A percentile compares a stretch with the other conserved stretches of the same genome.
Evolutionary conservation across 2,113 vertebrate genomes (phyloP).

Genomic region (Myotis davidii): DNA sequence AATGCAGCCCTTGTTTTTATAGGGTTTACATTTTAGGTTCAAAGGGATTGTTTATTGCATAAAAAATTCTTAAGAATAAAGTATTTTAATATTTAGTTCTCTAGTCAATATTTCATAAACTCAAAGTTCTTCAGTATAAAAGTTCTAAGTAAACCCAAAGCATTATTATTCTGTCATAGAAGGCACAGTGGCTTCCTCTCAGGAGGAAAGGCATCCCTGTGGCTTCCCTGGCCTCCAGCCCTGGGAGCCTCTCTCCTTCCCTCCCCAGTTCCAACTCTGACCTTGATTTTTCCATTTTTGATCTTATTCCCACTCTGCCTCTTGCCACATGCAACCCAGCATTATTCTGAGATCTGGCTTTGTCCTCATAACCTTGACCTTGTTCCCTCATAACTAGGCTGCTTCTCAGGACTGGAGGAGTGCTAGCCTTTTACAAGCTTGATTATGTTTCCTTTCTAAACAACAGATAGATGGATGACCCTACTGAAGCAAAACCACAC

Average conservation of each 20-base stretch:
- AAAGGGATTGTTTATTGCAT: neutral
- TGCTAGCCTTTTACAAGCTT: neutral
- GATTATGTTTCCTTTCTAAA: slow-evolving; percentile 46
- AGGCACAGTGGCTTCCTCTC: neutral
- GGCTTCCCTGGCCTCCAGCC: neutral
- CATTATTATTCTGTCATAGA: neutral
- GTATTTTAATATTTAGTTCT: slow-evolving; percentile 11
- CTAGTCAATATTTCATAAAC: neutral
- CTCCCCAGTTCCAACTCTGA: neutral
- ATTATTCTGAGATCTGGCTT: neutral
- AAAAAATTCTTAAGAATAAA: slow-evolving; percentile 1
- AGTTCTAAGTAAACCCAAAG: neutral
- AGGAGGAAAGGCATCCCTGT: neutral
- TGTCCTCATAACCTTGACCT: slow-evolving; percentile 15
- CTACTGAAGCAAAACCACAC: neutral
- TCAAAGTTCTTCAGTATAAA: neutral
- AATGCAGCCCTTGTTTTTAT: neutral
- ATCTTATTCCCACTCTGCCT: neutral
- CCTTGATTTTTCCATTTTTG: neutral
- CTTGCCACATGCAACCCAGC: neutral
- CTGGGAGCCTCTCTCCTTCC: neutral
- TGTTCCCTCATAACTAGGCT: neutral
- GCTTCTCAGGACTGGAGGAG: neutral
- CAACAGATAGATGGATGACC: slow-evolving; percentile 1
- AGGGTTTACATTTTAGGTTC: slow-evolving; percentile 13